These are phyloP conservation scores for Chloroceryle amazona DNA, from an alignment of 2,797 vertebrate species.

Conservation along the genomic window DNA sequence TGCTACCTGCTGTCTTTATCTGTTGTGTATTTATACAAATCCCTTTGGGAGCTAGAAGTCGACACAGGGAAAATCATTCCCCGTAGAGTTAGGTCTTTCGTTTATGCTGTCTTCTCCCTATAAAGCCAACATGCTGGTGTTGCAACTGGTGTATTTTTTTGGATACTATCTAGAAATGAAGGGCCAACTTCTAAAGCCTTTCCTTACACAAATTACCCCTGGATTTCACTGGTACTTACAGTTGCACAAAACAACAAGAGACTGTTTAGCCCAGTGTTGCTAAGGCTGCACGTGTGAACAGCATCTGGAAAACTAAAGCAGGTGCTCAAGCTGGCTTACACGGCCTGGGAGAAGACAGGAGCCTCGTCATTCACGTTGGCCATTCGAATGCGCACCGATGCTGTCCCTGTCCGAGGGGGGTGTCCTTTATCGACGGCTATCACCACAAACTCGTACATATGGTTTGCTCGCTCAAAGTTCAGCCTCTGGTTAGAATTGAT, in stretches of 20 bases:
- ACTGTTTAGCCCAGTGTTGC: neutral
- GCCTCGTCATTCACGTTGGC: conserved; percentile 89
- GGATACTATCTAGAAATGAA: neutral
- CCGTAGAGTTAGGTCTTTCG: neutral
- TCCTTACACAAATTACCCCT: neutral
- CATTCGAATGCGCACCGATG: conserved; percentile 87
- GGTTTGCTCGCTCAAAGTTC: conserved; percentile 89
- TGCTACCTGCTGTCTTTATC: neutral
- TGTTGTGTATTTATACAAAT: neutral
- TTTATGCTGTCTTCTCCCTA: neutral
- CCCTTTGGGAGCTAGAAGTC: neutral
- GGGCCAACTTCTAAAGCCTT: neutral
- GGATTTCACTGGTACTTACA: neutral
- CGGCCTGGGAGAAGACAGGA: conserved; percentile 89
- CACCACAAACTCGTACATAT: conserved; percentile 91
- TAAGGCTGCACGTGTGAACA: neutral
- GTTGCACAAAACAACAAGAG: neutral
- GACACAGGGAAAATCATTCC: neutral
- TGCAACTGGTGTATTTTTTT: neutral
- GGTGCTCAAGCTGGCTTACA: conserved; percentile 74
- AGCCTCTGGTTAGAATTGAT: conserved; percentile 85
- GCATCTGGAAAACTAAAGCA: neutral
- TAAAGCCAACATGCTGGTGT: neutral
- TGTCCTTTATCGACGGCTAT: conserved; percentile 88
- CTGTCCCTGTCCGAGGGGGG: conserved; percentile 88